Base-by-base conservation (phyloP, 2,888 invertebrate species). In the Drosophila helvetica region DNA sequence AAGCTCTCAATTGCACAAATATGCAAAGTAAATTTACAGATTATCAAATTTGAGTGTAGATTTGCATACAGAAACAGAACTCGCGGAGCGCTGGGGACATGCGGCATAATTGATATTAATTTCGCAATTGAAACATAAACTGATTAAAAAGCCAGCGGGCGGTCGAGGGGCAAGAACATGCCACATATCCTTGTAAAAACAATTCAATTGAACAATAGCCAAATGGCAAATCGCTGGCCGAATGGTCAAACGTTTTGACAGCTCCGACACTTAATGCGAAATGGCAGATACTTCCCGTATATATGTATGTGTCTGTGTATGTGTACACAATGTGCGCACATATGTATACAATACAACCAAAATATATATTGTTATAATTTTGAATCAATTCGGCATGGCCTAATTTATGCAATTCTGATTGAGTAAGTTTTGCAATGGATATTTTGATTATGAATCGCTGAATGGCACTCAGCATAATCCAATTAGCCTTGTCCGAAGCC, bases 91-190 rank as follows among this genome's bases (percentile, higher is more conserved):
- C 25, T 27, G 25, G 25, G 17, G 12, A 15, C 59, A 54, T 38
- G 47, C 48, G 42, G 9, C 64, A 53, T 68, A 66, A 68, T 68
- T 68, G 70, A 52, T 66, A 77, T 77, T 70, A 74, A 77, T 74
- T 61, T 78, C 56, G 65, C 73, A 75, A 78, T 78, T 75, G 73
- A 68, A 62, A 45, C 30, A 25, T 54, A 67, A 61, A 65, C 63
- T 46, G 48, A 71, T 67, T 56, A 48, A 18, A 75, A 43, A 19
- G 42, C 4, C 17, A 42, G 46, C 2, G 30, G 12, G 9, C 12
- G 30, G 6, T 1, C 9, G 17, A 48, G 38, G 33, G 46, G 27
- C n/a, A 25, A 9, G 25, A 47, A 27, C 61, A 47, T 56, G 64
- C 59, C 60, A 61, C 52, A 71, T 56, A 59, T 55, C 38, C 30